These are phyloP conservation scores for Sphecodes monilicornis DNA, from an alignment of 2,888 invertebrate species.

Conservation along the genomic window DNA sequence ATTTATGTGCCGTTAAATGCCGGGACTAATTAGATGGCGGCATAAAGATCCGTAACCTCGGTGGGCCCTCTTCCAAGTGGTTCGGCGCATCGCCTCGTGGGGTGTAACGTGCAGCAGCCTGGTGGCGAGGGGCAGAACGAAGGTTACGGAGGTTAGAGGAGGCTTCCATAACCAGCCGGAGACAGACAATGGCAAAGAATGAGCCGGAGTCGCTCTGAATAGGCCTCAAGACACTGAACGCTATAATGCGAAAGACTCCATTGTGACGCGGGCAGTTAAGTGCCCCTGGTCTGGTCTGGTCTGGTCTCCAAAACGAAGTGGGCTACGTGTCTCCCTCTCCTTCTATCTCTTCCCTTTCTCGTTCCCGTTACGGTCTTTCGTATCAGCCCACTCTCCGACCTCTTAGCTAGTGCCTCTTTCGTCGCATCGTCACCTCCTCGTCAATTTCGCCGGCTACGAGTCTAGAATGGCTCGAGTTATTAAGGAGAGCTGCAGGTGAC, in stretches of 20 bases:
- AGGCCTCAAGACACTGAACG: conserved; percentile 83
- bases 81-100: conserved; percentile 66
- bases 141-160: conserved; percentile 71
- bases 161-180: conserved; percentile 79
- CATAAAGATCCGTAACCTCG: conserved; percentile 75
- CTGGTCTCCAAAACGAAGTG: conserved; percentile 77
- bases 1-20: conserved; percentile 81
- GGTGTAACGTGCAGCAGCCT: conserved; percentile 58
- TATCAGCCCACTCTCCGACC: conserved; percentile 54
- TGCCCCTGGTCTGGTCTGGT: conserved; percentile 79
- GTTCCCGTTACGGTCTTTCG: conserved; percentile 27
- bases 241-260: conserved; percentile 82
- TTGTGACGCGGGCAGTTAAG: conserved; percentile 83
- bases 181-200: conserved; percentile 82
- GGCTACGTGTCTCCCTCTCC: conserved; percentile 64
- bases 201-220: conserved; percentile 80
- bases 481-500: conserved; percentile 30
- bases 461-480: conserved; percentile 31
- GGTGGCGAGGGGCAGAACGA: conserved; percentile 50
- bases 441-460: conserved; percentile 34
- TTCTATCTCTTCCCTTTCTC: conserved; percentile 16
- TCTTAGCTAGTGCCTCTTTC: conserved; percentile 53
- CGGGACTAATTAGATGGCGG: conserved; percentile 81
- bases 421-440: conserved; percentile 56
- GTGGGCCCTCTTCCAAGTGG: conserved; percentile 69